phyloP scores from a whole-genome alignment of 1,140 invertebrate genomes.

The Wasmannia auropunctata region DNA sequence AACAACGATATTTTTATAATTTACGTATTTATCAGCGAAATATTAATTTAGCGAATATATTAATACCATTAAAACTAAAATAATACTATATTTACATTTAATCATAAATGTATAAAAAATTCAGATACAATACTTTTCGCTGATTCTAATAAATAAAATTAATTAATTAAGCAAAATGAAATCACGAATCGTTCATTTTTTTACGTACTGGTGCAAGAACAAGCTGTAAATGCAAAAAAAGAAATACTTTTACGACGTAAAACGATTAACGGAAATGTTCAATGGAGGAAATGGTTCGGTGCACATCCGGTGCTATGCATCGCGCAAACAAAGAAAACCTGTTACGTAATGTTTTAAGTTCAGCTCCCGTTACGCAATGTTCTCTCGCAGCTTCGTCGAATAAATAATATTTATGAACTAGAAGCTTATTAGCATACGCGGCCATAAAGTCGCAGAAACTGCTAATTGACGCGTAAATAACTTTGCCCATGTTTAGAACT shows the following conservation, averaged over 20 bases:
- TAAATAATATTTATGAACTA: conserved; percentile 16
- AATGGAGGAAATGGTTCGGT: conserved; percentile 24
- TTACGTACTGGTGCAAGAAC: neutral
- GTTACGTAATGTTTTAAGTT: conserved; percentile 24
- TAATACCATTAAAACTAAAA: neutral
- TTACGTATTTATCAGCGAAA: neutral
- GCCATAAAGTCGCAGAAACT: neutral
- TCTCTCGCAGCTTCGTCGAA: neutral
- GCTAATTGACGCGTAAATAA: neutral
- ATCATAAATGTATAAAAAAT: neutral
- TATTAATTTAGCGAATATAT: neutral
- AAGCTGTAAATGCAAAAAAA: neutral
- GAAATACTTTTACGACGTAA: neutral
- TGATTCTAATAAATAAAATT: neutral
- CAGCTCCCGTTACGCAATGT: conserved; percentile 2
- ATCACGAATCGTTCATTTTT: neutral
- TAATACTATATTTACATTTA: neutral
- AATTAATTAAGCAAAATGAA: neutral
- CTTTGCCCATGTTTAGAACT: neutral
- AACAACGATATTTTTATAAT: too few species aligned
- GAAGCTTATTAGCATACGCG: neutral
- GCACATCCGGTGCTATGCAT: neutral
- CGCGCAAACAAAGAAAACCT: neutral
- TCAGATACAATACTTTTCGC: neutral
- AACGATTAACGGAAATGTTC: conserved; percentile 4